These are phyloP conservation scores for Hermatobates lingyangjiaoensis DNA, from an alignment of 1,140 invertebrate genomes.

Conservation along the genomic window DNA sequence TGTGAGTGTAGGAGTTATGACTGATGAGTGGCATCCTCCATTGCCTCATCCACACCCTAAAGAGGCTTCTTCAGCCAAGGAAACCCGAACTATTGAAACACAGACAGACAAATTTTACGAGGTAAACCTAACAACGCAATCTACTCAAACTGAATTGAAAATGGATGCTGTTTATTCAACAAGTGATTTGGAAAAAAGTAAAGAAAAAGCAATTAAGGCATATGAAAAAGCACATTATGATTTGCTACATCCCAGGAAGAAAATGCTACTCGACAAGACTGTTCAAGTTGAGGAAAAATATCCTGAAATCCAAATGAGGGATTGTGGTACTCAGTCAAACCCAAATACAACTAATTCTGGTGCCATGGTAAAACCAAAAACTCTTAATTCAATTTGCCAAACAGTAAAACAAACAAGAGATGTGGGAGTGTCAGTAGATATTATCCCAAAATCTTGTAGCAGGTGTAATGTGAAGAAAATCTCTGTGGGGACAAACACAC, in stretches of 20 bases:
- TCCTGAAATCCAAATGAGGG: neutral
- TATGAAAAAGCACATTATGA: slow-evolving; percentile 8
- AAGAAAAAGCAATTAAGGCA: slow-evolving; percentile 12
- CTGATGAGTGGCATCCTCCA: neutral
- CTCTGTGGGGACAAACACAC: slow-evolving; percentile 24
- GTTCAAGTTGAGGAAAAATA: neutral
- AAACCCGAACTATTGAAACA: neutral
- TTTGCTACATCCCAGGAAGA: neutral
- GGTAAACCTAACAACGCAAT: neutral
- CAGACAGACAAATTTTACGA: neutral
- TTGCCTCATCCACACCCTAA: neutral
- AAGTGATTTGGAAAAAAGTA: slow-evolving; percentile 9
- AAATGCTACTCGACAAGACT: neutral
- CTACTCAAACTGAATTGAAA: slow-evolving; percentile 6
- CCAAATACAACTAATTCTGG: slow-evolving; percentile 20
- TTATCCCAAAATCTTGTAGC: slow-evolving; percentile 27
- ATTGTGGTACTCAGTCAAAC: neutral
- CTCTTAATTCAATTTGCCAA: slow-evolving; percentile 23
- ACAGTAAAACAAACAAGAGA: slow-evolving; percentile 24
- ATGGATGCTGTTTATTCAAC: slow-evolving; percentile 8
- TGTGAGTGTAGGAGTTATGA: neutral
- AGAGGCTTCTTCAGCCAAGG: neutral
- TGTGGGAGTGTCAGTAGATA: slow-evolving; percentile 28
- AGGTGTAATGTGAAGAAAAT: slow-evolving; percentile 27
- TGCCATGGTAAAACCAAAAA: slow-evolving; percentile 24